These are phyloP conservation scores for Pollimyrus isidori DNA, from an alignment of 2,113 vertebrate species.

Conservation along the genomic window DNA sequence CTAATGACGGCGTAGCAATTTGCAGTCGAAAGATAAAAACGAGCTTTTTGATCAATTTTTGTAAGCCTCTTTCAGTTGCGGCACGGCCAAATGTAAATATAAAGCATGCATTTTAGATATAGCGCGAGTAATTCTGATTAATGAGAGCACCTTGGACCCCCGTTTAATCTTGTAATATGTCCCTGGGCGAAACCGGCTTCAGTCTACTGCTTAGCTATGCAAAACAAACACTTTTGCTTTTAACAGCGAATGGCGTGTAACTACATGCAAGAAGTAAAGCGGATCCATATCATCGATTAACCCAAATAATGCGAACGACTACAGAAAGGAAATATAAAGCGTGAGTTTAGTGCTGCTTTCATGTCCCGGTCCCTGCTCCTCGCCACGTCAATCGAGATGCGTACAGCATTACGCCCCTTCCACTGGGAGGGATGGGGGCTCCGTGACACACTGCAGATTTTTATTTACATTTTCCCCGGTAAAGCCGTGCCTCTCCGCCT, in stretches of 20 bases:
- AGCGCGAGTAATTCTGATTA: slow-evolving; percentile 3
- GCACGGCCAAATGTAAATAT: slow-evolving; percentile 22
- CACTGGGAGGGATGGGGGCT: neutral
- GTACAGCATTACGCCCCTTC: neutral
- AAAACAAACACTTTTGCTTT: neutral
- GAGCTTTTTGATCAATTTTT: neutral
- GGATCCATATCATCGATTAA: neutral
- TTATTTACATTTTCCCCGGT: neutral
- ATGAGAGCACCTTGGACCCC: neutral
- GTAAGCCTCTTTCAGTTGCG: slow-evolving; percentile 18
- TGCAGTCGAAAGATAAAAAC: slow-evolving; percentile 23
- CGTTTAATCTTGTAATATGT: neutral
- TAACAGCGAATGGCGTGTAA: neutral
- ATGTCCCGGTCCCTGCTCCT: neutral
- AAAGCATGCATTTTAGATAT: neutral
- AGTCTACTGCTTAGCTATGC: neutral
- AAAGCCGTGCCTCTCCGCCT: neutral
- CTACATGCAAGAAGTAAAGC: neutral
- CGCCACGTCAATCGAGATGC: neutral
- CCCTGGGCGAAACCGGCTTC: neutral
- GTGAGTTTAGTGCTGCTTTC: neutral
- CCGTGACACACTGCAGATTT: neutral
- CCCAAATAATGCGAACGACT: neutral
- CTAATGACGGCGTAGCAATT: neutral
- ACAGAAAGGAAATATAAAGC: neutral